phyloP scores from a whole-genome alignment of 2,113 vertebrate genomes.

The Chaetura pelagica region DNA sequence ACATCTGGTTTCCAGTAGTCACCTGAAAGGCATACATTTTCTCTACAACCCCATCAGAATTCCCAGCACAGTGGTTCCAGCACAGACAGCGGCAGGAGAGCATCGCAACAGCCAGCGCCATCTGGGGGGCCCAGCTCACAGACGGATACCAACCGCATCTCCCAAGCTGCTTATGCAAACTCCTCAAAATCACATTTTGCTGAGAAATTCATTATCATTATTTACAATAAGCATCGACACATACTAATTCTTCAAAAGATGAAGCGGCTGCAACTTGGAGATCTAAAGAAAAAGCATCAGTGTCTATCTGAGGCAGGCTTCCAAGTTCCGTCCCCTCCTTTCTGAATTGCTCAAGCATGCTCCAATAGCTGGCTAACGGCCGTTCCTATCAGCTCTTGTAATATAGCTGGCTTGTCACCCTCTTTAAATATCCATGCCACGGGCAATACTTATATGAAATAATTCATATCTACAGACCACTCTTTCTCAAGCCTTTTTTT shows the following conservation, averaged over 20 bases:
- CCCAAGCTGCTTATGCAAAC: rapidly evolving
- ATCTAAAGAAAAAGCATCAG: rapidly evolving
- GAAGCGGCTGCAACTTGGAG: rapidly evolving
- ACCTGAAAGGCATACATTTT: not conserved
- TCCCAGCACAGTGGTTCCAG: not conserved
- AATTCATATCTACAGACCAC: constrained; percentile 32
- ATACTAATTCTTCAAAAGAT: rapidly evolving
- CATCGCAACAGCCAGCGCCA: constrained; percentile 32
- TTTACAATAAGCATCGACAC: not conserved
- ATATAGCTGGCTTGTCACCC: not conserved
- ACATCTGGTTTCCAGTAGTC: constrained; percentile 25
- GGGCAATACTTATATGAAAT: constrained; percentile 38
- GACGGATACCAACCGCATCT: not conserved
- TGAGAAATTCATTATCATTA: rapidly evolving
- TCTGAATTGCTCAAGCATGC: not conserved
- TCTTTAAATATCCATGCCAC: constrained; percentile 45
- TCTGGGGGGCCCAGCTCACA: constrained; percentile 32
- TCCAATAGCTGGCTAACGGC: not conserved
- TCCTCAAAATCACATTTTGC: rapidly evolving
- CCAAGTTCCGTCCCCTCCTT: not conserved
- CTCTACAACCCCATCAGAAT: not conserved
- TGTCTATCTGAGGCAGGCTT: rapidly evolving
- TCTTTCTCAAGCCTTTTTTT: not conserved
- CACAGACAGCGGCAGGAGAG: not conserved
- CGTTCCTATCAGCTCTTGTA: not conserved